Evolutionary conservation across 1,140 invertebrate genomes (phyloP), one percentile per base, ranked within the genome.

Genomic region (Trialeurodes vaporariorum): DNA sequence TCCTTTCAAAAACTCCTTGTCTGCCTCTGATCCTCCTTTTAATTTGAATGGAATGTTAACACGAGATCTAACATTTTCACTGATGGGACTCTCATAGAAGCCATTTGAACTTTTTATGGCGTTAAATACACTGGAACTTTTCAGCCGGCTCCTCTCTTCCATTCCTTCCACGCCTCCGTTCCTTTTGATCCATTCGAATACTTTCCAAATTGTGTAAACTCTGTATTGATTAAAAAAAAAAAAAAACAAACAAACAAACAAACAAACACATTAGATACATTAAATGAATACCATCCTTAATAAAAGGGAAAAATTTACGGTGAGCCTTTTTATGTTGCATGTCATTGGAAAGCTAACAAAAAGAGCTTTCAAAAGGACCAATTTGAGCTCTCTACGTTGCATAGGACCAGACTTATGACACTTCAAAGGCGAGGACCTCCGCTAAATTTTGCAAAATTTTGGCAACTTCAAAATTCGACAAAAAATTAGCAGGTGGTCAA

Each of bases 1-100:
- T 68, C 90, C 87, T 59, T 87, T 82, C 24, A 98, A 73, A 73
- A 99, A 99, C 73, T 90, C 90, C 77, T 98, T 95, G 26, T 98
- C 76, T 0, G 83, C 81, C 65, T 94, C 93, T 70, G 91, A 79
- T 17, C 88, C 88, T 13, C 80, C 80, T 26, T 85, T 85, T 74
- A 98, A 88, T 72, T 93, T 85, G 78, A 98, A 97, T 1, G 93
- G 91, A 23, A 98, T 83, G 76, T 98, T 99, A 86, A 98, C 95
- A 49, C 88, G 86, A 73, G 90, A 92, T 1, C 89, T 82, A 17
- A 80, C 83, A 64, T 83, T 79, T 65, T 78, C 73, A 21, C 86
- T 82, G 0, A 94, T 82, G 0, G 88, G 88, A 73, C 89, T 92
- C 64, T 79, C 80, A 75, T 96, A 99, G 79, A 98, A 98, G 1